Evolutionary conservation across 2,797 vertebrate genomes (phyloP).

Genomic region (Aulostomus chinensis): DNA sequence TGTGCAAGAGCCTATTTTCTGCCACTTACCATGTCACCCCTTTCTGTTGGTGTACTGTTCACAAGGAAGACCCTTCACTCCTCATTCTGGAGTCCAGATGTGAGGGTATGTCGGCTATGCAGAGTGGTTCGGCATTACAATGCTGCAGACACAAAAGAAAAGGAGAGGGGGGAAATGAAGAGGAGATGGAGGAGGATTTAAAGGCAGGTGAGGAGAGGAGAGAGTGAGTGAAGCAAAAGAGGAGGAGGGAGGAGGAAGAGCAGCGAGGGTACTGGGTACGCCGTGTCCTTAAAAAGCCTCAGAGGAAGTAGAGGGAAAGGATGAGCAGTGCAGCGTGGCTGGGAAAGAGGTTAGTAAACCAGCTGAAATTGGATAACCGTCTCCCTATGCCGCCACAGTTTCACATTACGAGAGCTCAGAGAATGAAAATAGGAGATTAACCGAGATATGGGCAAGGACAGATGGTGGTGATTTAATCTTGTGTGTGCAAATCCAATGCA

Average conservation of each 20-base stretch:
- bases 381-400: conserved; percentile 49
- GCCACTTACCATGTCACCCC: conserved; percentile 27
- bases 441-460: conserved; percentile 59
- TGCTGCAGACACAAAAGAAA: conserved; percentile 44
- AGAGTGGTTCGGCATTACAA: conserved; percentile 23
- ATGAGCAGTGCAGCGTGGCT: conserved; percentile 68
- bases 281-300: conserved; percentile 70
- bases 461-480: conserved; percentile 67
- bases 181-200: not conserved
- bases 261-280: conserved; percentile 56
- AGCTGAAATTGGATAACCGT: conserved; percentile 69
- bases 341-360: conserved; percentile 79
- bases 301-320: conserved; percentile 56
- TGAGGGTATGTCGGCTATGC: no score
- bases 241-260: conserved; percentile 15
- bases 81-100: conserved; percentile 52
- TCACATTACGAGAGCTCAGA: conserved; percentile 56
- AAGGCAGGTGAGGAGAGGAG: conserved; percentile 41
- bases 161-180: not conserved
- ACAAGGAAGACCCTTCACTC: conserved; percentile 31
- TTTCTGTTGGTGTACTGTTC: conserved; percentile 38
- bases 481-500: conserved; percentile 53
- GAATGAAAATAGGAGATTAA: conserved; percentile 72
- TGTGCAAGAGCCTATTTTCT: conserved; percentile 45
- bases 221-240: conserved; percentile 21